phyloP scores from a whole-genome alignment of 2,797 vertebrate genomes.

The Philypnodon macrostomus region DNA sequence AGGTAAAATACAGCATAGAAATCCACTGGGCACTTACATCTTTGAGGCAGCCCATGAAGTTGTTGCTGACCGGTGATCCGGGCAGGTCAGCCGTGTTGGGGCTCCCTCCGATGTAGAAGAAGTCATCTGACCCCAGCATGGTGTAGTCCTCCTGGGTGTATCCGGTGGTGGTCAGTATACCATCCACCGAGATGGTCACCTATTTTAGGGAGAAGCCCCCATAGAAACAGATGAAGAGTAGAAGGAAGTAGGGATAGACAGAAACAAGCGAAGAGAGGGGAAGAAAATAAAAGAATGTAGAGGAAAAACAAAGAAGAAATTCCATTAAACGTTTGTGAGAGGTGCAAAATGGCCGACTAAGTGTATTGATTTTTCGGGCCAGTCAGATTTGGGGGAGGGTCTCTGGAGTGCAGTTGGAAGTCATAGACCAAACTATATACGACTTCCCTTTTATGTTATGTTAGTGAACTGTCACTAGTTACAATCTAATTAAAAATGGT shows the following conservation, averaged over 20 bases:
- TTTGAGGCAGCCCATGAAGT: slow-evolving; percentile 97
- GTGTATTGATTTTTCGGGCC: slow-evolving; percentile 29
- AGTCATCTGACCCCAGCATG: slow-evolving; percentile 94
- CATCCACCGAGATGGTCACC: slow-evolving; percentile 96
- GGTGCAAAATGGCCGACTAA: slow-evolving; percentile 19
- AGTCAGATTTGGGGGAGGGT: slow-evolving; percentile 55
- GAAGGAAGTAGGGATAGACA: slow-evolving; percentile 31
- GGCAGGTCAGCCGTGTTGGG: slow-evolving; percentile 93
- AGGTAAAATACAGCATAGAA: not conserved
- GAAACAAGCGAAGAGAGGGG: slow-evolving; percentile 29
- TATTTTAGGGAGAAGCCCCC: slow-evolving; percentile 62
- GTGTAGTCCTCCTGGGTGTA: slow-evolving; percentile 97
- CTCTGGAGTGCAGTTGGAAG: slow-evolving; percentile 73
- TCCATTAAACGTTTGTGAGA: slow-evolving; percentile 60
- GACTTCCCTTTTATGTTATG: slow-evolving; percentile 3
- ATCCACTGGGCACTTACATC: slow-evolving; percentile 79
- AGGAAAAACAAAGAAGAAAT: slow-evolving; percentile 67
- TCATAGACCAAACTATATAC: slow-evolving; percentile 9
- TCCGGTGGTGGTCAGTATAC: slow-evolving; percentile 92
- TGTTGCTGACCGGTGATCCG: slow-evolving; percentile 95
- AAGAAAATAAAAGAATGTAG: slow-evolving; percentile 55
- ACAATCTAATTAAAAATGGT: not conserved
- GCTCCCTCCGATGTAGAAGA: slow-evolving; percentile 96
- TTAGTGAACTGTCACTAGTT: not conserved
- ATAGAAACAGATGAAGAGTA: slow-evolving; percentile 37